Evolutionary conservation across 2,113 vertebrate species (phyloP), one percentile per base, ranked within the genome.

Genomic region (Platysteira castanea): DNA sequence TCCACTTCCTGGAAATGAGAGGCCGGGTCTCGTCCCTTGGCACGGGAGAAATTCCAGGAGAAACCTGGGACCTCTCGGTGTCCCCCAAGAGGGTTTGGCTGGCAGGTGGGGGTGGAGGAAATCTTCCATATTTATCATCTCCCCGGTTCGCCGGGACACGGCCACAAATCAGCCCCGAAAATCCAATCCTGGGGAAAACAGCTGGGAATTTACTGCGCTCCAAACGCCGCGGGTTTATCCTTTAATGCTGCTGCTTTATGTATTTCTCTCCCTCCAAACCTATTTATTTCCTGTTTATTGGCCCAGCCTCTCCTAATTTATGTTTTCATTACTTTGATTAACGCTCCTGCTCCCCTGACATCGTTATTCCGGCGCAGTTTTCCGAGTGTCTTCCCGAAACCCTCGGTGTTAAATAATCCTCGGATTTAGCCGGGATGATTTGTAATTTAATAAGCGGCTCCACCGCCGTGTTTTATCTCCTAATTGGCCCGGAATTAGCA

Each of bases 251-350:
- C 79, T 83, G 46, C 71, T 96, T 95, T 83, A 73, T 95, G 92
- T 1, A 7, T 94, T 91, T 39, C 80, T 89, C 90, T 47, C 56
- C 71, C 41, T 64, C 81, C 46, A 73, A 79, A 61, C 60, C 35
- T 68, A 68, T 90, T 68, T 95, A 89, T 93, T 75, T 41, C 92
- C 95, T 59, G 54, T 96, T 93, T 94, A 93, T 86, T 71, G 80
- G 87, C 94, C 64, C 18, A 39, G 84, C 77, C 87, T 76, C 60
- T 17, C 76, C 81, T 91, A 87, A 95, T 95, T 93, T 94, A 94
- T 91, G 52, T 86, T 89, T 84, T 86, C 90, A 84, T 95, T 89
- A 86, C 92, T 80, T 91, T 89, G 90, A 94, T 89, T 89, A 59
- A 93, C 65, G 33, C 80, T 9, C 15, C 76, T 6, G 46, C 87